A percentile compares a stretch with the other conserved stretches of the same genome.
These are phyloP conservation scores for Falco naumanni DNA, from an alignment of 2,797 vertebrate genomes.

Conservation along the genomic window DNA sequence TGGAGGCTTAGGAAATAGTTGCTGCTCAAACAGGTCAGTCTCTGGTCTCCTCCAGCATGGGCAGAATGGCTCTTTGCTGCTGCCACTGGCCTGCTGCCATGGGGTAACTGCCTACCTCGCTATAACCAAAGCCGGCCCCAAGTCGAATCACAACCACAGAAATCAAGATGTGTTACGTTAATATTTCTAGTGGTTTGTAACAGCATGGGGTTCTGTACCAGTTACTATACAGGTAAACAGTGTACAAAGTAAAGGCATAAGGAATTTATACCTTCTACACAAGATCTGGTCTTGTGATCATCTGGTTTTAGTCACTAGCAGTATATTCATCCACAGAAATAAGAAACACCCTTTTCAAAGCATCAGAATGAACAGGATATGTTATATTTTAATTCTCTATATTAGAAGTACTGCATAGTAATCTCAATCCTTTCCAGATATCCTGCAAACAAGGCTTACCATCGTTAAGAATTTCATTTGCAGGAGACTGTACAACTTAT, in stretches of 20 bases:
- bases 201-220: background rate
- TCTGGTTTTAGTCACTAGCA: background rate
- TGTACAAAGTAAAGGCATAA: background rate
- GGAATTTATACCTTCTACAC: background rate
- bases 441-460: background rate
- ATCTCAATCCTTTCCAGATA: conserved; percentile 8
- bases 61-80: background rate
- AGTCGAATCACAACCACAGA: background rate
- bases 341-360: background rate
- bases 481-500: background rate
- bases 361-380: background rate
- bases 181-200: background rate
- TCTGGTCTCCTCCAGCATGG: background rate
- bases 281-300: background rate
- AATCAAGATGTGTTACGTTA: background rate
- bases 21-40: background rate
- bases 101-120: background rate
- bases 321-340: background rate
- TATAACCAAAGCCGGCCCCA: background rate
- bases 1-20: background rate
- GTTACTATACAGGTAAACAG: background rate
- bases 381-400: background rate
- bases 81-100: background rate
- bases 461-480: background rate
- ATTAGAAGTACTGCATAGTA: background rate